These are phyloP conservation scores for Leptonema lineaticorne DNA, from an alignment of 1,140 invertebrate genomes.

Conservation along the genomic window DNA sequence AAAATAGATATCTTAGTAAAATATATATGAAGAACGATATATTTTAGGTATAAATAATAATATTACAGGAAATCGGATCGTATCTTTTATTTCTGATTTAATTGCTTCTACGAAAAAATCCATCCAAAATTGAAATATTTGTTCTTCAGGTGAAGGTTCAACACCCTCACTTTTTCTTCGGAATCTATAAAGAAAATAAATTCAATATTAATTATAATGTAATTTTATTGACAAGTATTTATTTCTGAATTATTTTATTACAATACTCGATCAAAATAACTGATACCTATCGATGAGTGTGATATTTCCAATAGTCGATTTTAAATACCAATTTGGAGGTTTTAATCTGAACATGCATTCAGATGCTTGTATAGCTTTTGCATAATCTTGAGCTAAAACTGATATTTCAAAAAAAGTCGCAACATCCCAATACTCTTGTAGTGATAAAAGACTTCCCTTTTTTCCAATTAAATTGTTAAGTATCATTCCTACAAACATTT, in stretches of 20 bases:
- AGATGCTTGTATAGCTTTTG: conserved; percentile 95
- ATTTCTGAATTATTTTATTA: background rate
- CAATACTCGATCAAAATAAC: background rate
- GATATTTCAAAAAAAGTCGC: conserved; percentile 99
- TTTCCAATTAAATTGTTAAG: conserved; percentile 97
- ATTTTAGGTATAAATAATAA: background rate
- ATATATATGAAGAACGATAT: background rate
- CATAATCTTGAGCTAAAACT: conserved; percentile 95
- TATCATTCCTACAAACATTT: conserved; percentile 70
- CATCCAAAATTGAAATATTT: conserved; percentile 96
- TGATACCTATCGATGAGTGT: conserved; percentile 78
- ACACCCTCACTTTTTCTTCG: conserved; percentile 76
- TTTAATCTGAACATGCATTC: conserved; percentile 99
- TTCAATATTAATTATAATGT: background rate
- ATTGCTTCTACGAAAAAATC: conserved; percentile 97
- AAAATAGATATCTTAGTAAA: conserved; percentile 41
- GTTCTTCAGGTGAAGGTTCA: conserved; percentile 73
- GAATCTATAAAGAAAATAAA: conserved; percentile 63
- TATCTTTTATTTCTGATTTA: conserved; percentile 68
- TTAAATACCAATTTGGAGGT: conserved; percentile 98
- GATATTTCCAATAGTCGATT: conserved; percentile 98
- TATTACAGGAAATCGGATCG: conserved; percentile 87
- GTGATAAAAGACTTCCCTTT: conserved; percentile 89
- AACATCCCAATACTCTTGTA: conserved; percentile 99
- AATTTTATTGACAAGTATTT: background rate